These are phyloP conservation scores for Papilio dardanus DNA, from an alignment of 1,140 invertebrate species.

Conservation along the genomic window DNA sequence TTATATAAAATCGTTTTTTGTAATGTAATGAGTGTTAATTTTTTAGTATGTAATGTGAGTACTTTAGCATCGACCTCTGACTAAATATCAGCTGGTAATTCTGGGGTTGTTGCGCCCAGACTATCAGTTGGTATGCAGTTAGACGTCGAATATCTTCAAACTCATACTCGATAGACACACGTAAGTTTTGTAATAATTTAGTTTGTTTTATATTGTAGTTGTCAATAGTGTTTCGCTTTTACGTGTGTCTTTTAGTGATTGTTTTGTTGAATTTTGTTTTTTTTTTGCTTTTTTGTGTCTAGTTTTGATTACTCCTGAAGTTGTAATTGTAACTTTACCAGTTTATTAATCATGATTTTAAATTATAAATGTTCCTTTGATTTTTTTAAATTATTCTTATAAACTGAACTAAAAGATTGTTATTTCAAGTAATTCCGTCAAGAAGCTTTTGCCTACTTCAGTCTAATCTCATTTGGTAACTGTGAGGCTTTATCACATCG, in stretches of 20 bases:
- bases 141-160: constrained; percentile 51
- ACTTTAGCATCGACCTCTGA: constrained; percentile 54
- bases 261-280: constrained; percentile 18
- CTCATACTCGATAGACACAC: constrained; percentile 57
- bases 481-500: constrained; percentile 85
- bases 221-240: constrained; percentile 46
- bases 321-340: background rate
- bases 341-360: background rate
- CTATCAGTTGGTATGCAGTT: constrained; percentile 91
- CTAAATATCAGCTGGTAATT: constrained; percentile 99
- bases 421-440: background rate
- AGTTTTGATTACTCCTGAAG: background rate
- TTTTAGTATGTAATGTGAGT: constrained; percentile 15
- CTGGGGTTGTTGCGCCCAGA: constrained; percentile 89
- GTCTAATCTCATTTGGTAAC: constrained; percentile 96
- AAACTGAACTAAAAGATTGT: background rate
- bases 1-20: background rate
- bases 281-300: constrained; percentile 3
- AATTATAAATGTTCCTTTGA: constrained; percentile 9
- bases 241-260: constrained; percentile 48
- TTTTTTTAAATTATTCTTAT: constrained; percentile 33
- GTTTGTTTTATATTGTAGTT: constrained; percentile 50
- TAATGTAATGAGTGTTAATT: background rate
- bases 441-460: constrained; percentile 70
- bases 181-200: constrained; percentile 60